Percentiles rank a stretch among this genome's conserved stretches.
Evolutionary conservation across 2,888 invertebrate species (phyloP).

Genomic region (Eurytoma californica): DNA sequence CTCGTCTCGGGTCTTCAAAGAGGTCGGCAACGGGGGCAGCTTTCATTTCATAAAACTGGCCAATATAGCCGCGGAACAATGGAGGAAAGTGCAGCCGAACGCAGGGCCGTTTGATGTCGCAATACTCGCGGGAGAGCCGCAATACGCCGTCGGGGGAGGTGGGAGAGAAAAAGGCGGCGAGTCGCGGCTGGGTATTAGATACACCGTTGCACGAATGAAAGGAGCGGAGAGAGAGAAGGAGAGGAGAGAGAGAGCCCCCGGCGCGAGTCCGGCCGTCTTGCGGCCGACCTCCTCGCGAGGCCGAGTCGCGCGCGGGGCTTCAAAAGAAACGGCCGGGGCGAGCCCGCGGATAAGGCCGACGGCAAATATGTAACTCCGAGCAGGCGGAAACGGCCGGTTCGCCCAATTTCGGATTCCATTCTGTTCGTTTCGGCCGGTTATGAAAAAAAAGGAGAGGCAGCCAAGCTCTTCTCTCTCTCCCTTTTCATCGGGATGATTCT

Average conservation of each 20-base stretch:
- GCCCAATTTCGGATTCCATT: slow-evolving; percentile 54
- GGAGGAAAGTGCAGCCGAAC: slow-evolving; percentile 10
- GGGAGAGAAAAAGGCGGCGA: slow-evolving; percentile 36
- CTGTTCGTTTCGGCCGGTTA: slow-evolving; percentile 39
- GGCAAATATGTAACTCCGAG: slow-evolving; percentile 61
- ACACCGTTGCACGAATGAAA: slow-evolving; percentile 30
- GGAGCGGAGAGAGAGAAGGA: slow-evolving; percentile 46
- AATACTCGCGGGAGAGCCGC: slow-evolving; percentile 20
- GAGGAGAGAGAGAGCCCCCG: slow-evolving; percentile 62
- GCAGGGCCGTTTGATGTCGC: slow-evolving; percentile 47
- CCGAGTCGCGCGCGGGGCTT: slow-evolving; percentile 57
- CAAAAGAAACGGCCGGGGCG: slow-evolving; percentile 63
- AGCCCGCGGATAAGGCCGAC: slow-evolving; percentile 63
- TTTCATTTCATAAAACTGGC: slow-evolving; percentile 18
- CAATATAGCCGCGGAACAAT: slow-evolving; percentile 39
- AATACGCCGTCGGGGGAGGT: neutral
- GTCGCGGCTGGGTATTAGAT: slow-evolving; percentile 26
- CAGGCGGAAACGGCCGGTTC: slow-evolving; percentile 37
- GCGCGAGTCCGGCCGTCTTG: slow-evolving; percentile 37
- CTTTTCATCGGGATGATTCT: slow-evolving; percentile 33
- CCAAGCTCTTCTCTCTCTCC: slow-evolving; percentile 45
- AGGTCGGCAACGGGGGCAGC: too few relatives aligned
- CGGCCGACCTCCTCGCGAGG: slow-evolving; percentile 1
- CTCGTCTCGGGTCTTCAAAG: too few relatives aligned
- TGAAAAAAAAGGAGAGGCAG: slow-evolving; percentile 27